Base-by-base conservation (phyloP, 1,140 invertebrate species). In the Papilio aristodemus region DNA sequence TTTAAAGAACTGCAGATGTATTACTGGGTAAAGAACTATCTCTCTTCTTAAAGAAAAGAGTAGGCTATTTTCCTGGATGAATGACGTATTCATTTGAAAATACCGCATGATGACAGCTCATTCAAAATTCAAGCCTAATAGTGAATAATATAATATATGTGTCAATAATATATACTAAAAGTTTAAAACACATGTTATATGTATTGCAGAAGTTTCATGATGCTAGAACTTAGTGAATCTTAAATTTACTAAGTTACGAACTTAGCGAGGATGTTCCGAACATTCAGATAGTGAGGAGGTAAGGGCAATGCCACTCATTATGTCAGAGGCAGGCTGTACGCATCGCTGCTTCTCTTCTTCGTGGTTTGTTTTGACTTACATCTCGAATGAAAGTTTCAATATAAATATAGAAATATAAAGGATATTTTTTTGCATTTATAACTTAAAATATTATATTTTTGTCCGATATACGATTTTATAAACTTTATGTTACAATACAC, bases 381-480 rank as follows among this genome's bases (percentile, higher is more conserved):
- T 22, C 17, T 50, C 17, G 6, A 11, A 50, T 7, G 19, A 17
- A 50, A 50, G 10, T 19, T 50, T 11, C 1, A 22, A 50, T 50
- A 0, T 22, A 11, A 19, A 22, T 10, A 9, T 22, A 50, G 17
- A 5, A 14, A 5, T 5, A 43, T 43, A 43, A 14, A 22, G 3
- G 22, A 13, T 50, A n/a, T 19, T 50, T 50, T 50, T 10, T 9
- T 50, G 19, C 3, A 10, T 4, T 13, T 25, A 9, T 11, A 8
- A 0, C 9, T 11, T 17, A 50, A 50, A 22, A 8, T 43, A 6
- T 4, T 39, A 3, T 22, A 50, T 32, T 50, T 17, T 25, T 39
- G 37, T 6, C 19, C 4, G 13, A 59, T 68, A 39, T 7, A 60
- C 7, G 5, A n/a, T 59, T 6, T 68, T 43, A 27, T 69, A 50